Conservation (phyloP, 2,888 invertebrate genomes). For the Griposia aprilina region DNA sequence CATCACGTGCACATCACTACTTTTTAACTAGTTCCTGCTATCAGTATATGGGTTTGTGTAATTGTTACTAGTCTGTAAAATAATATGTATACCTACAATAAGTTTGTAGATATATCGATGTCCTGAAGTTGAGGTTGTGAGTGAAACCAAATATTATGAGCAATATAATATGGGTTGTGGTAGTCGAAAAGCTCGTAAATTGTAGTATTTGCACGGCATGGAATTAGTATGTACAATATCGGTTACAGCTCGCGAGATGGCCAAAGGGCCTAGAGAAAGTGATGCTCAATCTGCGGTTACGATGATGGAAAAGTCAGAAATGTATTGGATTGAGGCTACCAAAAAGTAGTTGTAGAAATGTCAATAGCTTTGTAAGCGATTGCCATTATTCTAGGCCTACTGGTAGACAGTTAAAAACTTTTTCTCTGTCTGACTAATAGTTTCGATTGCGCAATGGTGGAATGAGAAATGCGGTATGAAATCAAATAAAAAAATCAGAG, state of each 20-base stretch:
- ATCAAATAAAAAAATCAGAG: no score
- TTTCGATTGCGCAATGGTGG: neutral
- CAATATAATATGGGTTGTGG: neutral
- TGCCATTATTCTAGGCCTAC: neutral
- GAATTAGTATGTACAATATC: neutral
- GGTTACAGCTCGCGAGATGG: neutral
- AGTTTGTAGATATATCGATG: neutral
- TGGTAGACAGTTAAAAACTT: neutral
- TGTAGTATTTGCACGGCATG: neutral
- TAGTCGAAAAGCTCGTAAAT: neutral
- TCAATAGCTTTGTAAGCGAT: neutral
- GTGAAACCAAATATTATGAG: neutral
- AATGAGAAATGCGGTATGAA: neutral
- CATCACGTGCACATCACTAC: slow-evolving; percentile 72
- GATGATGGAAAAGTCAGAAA: neutral
- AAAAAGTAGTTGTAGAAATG: neutral
- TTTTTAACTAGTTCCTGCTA: slow-evolving; percentile 61
- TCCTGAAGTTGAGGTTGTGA: neutral
- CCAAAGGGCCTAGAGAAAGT: neutral
- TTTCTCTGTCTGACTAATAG: neutral
- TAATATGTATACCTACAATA: no score
- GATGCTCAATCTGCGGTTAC: neutral
- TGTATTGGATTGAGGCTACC: neutral
- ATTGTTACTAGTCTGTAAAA: slow-evolving; percentile 34
- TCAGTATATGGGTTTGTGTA: slow-evolving; percentile 25